Base-by-base conservation (phyloP, 2,797 vertebrate genomes). In the Dicrostonyx torquatus region DNA sequence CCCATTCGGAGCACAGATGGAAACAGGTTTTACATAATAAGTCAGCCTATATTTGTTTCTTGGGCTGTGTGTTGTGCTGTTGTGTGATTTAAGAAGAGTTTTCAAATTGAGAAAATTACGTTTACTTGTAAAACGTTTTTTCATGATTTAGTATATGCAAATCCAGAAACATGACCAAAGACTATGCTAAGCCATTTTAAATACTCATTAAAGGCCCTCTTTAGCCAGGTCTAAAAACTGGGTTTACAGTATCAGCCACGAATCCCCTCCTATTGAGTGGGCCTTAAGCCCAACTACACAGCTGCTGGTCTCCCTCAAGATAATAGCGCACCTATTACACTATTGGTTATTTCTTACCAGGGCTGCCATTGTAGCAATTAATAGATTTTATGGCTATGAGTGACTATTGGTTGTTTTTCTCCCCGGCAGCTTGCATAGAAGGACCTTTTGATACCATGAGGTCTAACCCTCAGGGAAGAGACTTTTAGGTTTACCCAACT, bases 71-170 rank as follows among this genome's bases (percentile, higher is more conserved):
- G 8, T 26, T 50, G 55, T 31, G 10, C 68, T 73, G 20, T 15
- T 29, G 14, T 83, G 60, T 15, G 82, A n/a, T 66, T 83, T 9
- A 83, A 50, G 40, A 40, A 66, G 12, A 12, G 4, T 22, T 68
- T 84, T 48, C 45, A 88, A 58, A 31, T 11, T 37, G 24, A 79
- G 62, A 83, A 64, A 10, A 68, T 14, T 8, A 7, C 31, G 37
- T 75, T n/a, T 60, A 79, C 55, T 78, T 73, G n/a, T 37, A 26
- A 31, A 84, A 68, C 5, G 50, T 43, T 80, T 85, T 85, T 93
- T 68, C 37, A 73, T 31, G 90, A 94, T 60, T 88, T 89, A 76
- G 37, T n/a, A 70, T 50, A 78, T 31, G 73, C 92, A 91, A 87
- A 85, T n/a, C 6, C 3, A 82, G 88, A 45, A 72, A 50, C 15